Evolutionary conservation across 2,888 invertebrate genomes (phyloP), one percentile per base, ranked within the genome.

Genomic region (Machimus rusticus): DNA sequence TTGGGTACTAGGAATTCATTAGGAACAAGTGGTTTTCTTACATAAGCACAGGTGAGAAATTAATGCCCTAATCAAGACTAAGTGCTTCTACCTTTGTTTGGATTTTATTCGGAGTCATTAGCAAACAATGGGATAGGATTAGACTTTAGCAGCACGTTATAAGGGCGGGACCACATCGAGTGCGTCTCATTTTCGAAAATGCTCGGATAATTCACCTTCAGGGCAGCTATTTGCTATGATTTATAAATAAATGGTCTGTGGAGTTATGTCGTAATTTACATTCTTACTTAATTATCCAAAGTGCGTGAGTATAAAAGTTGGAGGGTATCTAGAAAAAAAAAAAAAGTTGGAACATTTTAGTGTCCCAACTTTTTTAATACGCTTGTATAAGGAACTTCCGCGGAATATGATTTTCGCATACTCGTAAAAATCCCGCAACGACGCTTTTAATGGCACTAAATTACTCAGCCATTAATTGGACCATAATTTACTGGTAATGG

Each of bases 21-120:
- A 85, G 74, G 74, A 74, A 74, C 85, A 85, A 85, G 85, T 85
- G 85, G 74, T 74, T 84, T 84, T 43, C 85, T 85, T 85, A 85
- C 74, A 74, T 85, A 43, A 74, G 57, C 85, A 84, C 84, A 74
- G 85, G 85, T 85, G 85, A 85, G 85, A 85, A 85, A 85, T 85
- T 85, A 85, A 85, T 85, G 85, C 74, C 74, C 85, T 85, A 85
- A 85, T 85, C 85, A 85, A 74, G 85, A 74, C 85, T 85, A 85
- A 85, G 82, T 84, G 82, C 82, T 66, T 84, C 66, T 39, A 66
- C 82, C 66, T 66, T 84, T 84, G 57, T 84, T 57, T 84, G 82
- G 66, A 84, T 84, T 84, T 66, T 84, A 66, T 84, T 57, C 39
- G 37, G 66, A 39, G 66, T 84, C 82, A 84, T 84, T 66, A 84